These are phyloP conservation scores for Mesorhabditis spiculigera DNA, from an alignment of 2,888 invertebrate species.

Conservation along the genomic window DNA sequence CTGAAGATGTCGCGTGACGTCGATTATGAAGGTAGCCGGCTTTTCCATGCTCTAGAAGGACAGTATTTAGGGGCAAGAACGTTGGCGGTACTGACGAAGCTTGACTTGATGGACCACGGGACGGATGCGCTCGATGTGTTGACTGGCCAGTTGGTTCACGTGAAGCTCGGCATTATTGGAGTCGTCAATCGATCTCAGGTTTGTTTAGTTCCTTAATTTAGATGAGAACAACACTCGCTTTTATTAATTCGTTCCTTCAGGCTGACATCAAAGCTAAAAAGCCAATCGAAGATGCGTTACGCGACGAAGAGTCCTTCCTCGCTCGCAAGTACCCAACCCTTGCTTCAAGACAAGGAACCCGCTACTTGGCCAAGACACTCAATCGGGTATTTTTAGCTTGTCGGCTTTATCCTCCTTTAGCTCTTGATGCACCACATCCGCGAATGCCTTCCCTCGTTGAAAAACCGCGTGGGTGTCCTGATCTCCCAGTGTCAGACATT, in stretches of 20 bases:
- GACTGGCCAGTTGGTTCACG: conserved; percentile 94
- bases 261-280: conserved; percentile 52
- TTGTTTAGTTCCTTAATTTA: conserved; percentile 76
- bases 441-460: conserved; percentile 94
- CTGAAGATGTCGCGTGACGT: conserved; percentile 88
- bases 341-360: conserved; percentile 91
- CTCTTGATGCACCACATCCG: conserved; percentile 97
- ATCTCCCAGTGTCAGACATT: conserved; percentile 94
- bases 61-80: conserved; percentile 71
- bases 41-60: not conserved
- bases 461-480: conserved; percentile 96
- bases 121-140: conserved; percentile 98
- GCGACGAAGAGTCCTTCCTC: conserved; percentile 88
- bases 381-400: conserved; percentile 69
- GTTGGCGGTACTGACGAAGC: conserved; percentile 92
- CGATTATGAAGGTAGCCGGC: conserved; percentile 78
- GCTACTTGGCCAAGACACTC: conserved; percentile 90
- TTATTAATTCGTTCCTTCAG: conserved; percentile 15
- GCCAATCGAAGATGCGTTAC: conserved; percentile 72
- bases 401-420: conserved; percentile 52
- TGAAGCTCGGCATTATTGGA: conserved; percentile 96
- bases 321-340: conserved; percentile 96
- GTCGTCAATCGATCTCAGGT: conserved; percentile 93
- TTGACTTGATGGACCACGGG: conserved; percentile 99
- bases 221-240: conserved; percentile 64